A percentile compares a stretch with the other conserved stretches of the same genome.
Conservation (phyloP, 2,888 invertebrate species). For the Eledona agricola region DNA sequence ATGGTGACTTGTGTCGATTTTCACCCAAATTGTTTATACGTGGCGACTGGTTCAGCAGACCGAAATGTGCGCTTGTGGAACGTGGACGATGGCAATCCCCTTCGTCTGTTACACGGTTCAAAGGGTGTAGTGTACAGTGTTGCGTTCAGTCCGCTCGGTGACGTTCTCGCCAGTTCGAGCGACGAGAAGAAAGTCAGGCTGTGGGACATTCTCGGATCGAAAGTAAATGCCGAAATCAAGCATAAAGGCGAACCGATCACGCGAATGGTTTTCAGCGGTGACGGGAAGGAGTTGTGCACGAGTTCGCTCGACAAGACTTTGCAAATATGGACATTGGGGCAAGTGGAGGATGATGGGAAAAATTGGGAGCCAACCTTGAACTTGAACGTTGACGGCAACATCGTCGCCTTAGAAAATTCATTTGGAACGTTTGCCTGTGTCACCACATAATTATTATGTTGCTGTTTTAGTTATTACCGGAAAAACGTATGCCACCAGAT, state of each 20-base stretch:
- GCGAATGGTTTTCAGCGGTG: slow-evolving; percentile 70
- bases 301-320: slow-evolving; percentile 73
- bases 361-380: slow-evolving; percentile 43
- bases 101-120: slow-evolving; percentile 82
- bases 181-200: slow-evolving; percentile 76
- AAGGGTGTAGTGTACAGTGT: slow-evolving; percentile 78
- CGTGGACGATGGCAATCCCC: slow-evolving; percentile 81
- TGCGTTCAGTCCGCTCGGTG: slow-evolving; percentile 86
- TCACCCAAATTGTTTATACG: slow-evolving; percentile 90
- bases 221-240: slow-evolving; percentile 70
- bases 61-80: slow-evolving; percentile 89
- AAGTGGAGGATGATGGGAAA: slow-evolving; percentile 32
- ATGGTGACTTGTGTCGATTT: slow-evolving; percentile 90
- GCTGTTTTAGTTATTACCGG: too few species aligned
- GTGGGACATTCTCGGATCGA: slow-evolving; percentile 77
- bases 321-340: slow-evolving; percentile 69
- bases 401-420: slow-evolving; percentile 51
- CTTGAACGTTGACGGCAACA: slow-evolving; percentile 44
- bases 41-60: slow-evolving; percentile 92
- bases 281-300: slow-evolving; percentile 71
- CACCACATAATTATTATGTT: slow-evolving; percentile 21
- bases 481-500: too few species aligned
- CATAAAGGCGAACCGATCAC: slow-evolving; percentile 72
- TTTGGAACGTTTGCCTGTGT: slow-evolving; percentile 51
- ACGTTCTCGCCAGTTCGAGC: slow-evolving; percentile 84